A percentile compares a stretch with the other conserved stretches of the same genome.
Evolutionary conservation across 2,797 vertebrate species (phyloP).

Genomic region (Malacoraja senta): DNA sequence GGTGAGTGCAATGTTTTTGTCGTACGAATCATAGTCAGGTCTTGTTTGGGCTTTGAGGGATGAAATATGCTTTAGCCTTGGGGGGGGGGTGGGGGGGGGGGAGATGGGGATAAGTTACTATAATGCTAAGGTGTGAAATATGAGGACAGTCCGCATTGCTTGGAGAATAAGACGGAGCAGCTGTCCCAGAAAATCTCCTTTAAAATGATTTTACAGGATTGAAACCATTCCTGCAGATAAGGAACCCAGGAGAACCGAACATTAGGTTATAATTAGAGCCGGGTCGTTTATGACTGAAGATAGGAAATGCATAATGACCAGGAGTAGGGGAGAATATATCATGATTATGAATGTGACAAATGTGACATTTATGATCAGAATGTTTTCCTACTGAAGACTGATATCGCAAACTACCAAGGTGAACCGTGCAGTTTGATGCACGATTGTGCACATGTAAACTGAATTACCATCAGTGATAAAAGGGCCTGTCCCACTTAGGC

Average conservation of each 20-base stretch:
- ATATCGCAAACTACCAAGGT: not conserved
- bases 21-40: not conserved
- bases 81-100: not conserved
- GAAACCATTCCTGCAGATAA: not conserved
- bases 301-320: not conserved
- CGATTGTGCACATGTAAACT: not conserved
- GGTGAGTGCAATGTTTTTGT: not conserved
- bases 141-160: not conserved
- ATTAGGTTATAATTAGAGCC: not conserved
- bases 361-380: not conserved
- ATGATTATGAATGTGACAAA: not conserved
- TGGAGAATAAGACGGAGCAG: not conserved
- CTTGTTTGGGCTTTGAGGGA: too few relatives aligned
- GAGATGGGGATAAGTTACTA: too few relatives aligned
- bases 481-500: too few relatives aligned
- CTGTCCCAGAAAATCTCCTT: not conserved
- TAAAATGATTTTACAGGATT: not conserved
- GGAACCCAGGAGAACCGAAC: not conserved
- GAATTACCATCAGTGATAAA: not conserved
- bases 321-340: not conserved
- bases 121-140: not conserved
- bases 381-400: not conserved
- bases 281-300: not conserved
- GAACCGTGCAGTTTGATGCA: not conserved
- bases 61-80: not conserved